Conservation (phyloP, 2,888 invertebrate genomes). For the Drosophila cognata region DNA sequence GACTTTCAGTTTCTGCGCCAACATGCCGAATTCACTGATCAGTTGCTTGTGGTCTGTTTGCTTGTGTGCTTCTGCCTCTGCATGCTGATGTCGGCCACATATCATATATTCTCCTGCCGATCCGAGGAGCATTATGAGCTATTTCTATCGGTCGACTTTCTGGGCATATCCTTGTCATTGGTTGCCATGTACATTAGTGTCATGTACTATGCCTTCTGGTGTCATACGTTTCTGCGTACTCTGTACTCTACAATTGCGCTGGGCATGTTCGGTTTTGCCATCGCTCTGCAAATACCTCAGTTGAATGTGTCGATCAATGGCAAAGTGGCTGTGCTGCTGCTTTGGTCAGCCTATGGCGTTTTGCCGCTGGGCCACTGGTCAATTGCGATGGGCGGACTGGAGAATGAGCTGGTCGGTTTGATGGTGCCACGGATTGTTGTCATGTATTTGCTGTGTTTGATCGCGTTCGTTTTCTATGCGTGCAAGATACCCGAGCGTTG, state of each 20-base stretch:
- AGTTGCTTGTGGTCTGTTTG: conserved; percentile 92
- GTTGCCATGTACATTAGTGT: conserved; percentile 98
- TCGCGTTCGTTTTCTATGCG: conserved; percentile 95
- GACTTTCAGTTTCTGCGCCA: conserved; percentile 92
- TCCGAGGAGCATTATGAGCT: conserved; percentile 94
- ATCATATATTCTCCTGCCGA: conserved; percentile 97
- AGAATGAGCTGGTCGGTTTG: conserved; percentile 93
- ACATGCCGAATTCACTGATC: conserved; percentile 92
- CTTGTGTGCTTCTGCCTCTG: conserved; percentile 96
- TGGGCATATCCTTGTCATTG: conserved; percentile 96
- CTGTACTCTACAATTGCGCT: conserved; percentile 94
- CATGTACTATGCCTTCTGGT: conserved; percentile 98
- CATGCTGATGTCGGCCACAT: conserved; percentile 96
- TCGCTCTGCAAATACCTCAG: conserved; percentile 91
- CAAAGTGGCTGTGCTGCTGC: conserved; percentile 92
- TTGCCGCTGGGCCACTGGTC: conserved; percentile 97
- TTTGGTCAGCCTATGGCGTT: conserved; percentile 95
- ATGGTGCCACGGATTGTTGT: conserved; percentile 95
- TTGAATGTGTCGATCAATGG: conserved; percentile 89
- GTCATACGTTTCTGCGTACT: conserved; percentile 92
- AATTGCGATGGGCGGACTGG: conserved; percentile 94
- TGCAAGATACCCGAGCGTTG: conserved; percentile 96
- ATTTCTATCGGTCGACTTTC: conserved; percentile 95
- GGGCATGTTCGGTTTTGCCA: conserved; percentile 92
- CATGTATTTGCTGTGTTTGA: conserved; percentile 94